Evolutionary conservation across 2,888 invertebrate species (phyloP), one percentile per base, ranked within the genome.

Genomic region (Dysmachus trigonus): DNA sequence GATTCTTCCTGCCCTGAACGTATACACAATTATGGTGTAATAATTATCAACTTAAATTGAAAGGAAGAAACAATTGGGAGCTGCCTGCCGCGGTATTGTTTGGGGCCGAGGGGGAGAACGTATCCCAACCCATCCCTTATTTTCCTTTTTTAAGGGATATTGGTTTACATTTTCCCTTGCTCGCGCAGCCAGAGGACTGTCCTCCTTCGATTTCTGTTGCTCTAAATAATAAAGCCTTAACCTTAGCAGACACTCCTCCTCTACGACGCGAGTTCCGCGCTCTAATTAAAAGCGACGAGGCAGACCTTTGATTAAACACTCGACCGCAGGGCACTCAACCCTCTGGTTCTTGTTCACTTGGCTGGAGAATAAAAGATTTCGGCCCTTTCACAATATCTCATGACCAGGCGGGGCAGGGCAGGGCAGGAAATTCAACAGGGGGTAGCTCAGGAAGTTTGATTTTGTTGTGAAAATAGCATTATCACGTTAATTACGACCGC

Each of bases 41-140:
- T 47, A 53, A 81, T 81, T 81, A 53, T 81, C 22, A 22, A 31
- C 81, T 53, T 81, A 81, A 81, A 53, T 81, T 33, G 27, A 47
- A 30, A 62, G 81, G 81, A 81, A 53, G 81, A 22, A 53, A 81
- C 53, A 81, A 15, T 27, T 79, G 10, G 31, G 31, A n/a, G 10
- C 33, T 33, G 33, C 73, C 73, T 35, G 33, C 73, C 4, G 33
- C 33, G 73, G n/a, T 31, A 31, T 31, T 73, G 62, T 62, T 10
- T 22, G 13, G 10, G 38, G 13, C 13, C 13, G 15, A 15, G 31
- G 13, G 38, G 38, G 15, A 15, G 31, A 31, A 41, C 38, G 18
- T 8, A 53, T 10, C 62, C 8, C 27, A 0, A 53, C 22, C 53
- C 53, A 53, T 18, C 22, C 62, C n/a, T n/a, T n/a, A n/a, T n/a